These are phyloP conservation scores for Lichenostomus cassidix DNA, from an alignment of 2,113 vertebrate species.

Conservation along the genomic window DNA sequence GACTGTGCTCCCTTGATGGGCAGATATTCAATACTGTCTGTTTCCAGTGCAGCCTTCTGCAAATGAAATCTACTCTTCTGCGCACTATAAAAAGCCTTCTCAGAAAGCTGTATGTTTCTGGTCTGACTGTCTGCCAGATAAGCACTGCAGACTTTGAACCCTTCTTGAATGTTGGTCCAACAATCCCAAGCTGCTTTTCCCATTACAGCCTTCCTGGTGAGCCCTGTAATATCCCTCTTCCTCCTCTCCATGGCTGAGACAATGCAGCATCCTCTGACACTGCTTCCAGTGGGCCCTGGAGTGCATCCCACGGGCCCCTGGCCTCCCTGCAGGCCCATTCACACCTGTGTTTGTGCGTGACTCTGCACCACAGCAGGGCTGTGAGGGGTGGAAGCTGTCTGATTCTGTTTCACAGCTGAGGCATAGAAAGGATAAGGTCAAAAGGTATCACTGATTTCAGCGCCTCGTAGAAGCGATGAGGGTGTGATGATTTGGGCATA, in stretches of 20 bases:
- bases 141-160: not conserved
- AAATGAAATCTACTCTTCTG: not conserved
- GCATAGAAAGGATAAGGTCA: not conserved
- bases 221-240: fast-evolving
- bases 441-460: not conserved
- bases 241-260: fast-evolving
- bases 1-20: not conserved
- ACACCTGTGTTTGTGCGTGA: not conserved
- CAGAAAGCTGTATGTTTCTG: not conserved
- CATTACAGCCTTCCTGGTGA: not conserved
- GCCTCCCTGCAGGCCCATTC: not conserved
- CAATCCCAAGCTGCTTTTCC: not conserved
- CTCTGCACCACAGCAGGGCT: not conserved
- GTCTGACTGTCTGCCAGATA: not conserved
- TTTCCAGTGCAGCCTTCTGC: not conserved
- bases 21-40: not conserved
- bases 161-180: not conserved
- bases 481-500: not conserved
- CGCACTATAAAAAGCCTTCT: not conserved
- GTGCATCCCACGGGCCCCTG: not conserved
- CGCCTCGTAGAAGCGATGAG: fast-evolving
- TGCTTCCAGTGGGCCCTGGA: not conserved
- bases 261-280: not conserved
- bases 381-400: not conserved
- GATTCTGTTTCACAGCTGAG: not conserved